Evolutionary conservation across 2,888 invertebrate genomes (phyloP), one percentile per base, ranked within the genome.

Genomic region (Hecatera dysodea): DNA sequence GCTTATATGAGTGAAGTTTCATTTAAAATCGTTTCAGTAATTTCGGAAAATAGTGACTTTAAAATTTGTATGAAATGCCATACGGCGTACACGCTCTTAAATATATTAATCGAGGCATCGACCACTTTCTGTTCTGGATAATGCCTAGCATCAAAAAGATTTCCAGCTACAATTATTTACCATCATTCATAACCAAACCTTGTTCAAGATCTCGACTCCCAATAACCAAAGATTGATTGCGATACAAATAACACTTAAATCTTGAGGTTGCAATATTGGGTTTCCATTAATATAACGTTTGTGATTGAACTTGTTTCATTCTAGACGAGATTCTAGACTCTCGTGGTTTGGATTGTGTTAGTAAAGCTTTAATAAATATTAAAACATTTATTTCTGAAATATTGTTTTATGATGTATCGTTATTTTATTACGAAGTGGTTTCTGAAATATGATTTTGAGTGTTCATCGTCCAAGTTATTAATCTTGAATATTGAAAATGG

Each of bases 281-380:
- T 50, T 60, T 55, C n/a, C 53, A 72, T 44, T 63, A 48, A 77
- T 69, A 57, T 62, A 44, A 46, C 2, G 1, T 27, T 7, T 59
- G 15, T 33, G 22, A 50, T 59, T 59, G 17, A 9, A 44, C 6
- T 12, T n/a, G 27, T 39, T 46, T 15, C 22, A 29, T 7, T 22
- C 9, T 15, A 24, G 11, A 29, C 29, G 29, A 39, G 11, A 15
- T 50, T 24, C 27, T 24, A 29, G 22, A 55, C 17, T 29, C 7
- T 5, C 24, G 39, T 33, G 39, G 15, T 17, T 67, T 9, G 19
- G 0, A 33, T 50, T 57, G 11, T 53, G 11, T 36, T 29, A 19
- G 42, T 9, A 5, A 4, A 71, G 22, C 12, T 29, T 46, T 7
- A n/a, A n/a, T 65, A 46, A 44, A 53, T n/a, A 2, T 15, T 36